A percentile compares a stretch with the other conserved stretches of the same genome.
phyloP scores from a whole-genome alignment of 2,113 vertebrate genomes.

The Rhinolophus ferrumequinum region DNA sequence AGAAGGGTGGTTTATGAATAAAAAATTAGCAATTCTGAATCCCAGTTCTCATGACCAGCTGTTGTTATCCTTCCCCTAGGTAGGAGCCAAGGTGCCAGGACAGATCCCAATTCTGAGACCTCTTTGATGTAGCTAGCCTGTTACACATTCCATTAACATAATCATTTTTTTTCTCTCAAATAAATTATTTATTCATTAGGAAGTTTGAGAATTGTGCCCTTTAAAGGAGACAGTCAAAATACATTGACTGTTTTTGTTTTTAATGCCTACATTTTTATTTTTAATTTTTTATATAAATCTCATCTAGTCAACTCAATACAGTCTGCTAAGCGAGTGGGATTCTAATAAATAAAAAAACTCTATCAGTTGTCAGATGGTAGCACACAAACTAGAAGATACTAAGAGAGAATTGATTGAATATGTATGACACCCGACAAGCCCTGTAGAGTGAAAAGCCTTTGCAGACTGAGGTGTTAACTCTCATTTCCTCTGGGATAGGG shows the following conservation, averaged over 20 bases:
- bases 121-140: background rate
- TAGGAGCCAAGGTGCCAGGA: background rate
- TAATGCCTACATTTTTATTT: background rate
- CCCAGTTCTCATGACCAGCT: background rate
- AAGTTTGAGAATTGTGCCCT: background rate
- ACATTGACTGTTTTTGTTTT: background rate
- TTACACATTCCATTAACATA: background rate
- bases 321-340: background rate
- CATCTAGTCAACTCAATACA: background rate
- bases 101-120: background rate
- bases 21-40: background rate
- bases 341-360: background rate
- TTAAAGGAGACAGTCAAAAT: background rate
- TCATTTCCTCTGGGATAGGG: background rate
- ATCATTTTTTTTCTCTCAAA: background rate
- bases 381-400: background rate
- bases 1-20: background rate
- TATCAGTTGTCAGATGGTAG: background rate
- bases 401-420: background rate
- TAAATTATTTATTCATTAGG: background rate
- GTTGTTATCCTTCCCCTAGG: background rate
- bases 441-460: background rate
- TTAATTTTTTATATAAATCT: background rate
- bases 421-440: background rate
- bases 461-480: background rate